Conservation (phyloP, 2,888 invertebrate genomes). For the Scaptomyza flava region DNA sequence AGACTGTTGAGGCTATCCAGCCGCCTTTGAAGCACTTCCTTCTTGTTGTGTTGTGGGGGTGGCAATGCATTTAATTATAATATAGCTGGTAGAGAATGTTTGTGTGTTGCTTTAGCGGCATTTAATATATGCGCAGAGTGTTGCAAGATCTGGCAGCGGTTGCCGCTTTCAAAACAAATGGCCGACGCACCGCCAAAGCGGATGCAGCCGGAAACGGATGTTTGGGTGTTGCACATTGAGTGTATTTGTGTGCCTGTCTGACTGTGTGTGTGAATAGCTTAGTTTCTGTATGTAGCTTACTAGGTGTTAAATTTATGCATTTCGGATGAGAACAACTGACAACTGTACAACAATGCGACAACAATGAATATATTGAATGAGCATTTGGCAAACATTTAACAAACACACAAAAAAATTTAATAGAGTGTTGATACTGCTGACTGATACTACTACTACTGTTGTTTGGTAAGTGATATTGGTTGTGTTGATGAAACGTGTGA, state of each 20-base stretch:
- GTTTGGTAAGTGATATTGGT: conserved; percentile 43
- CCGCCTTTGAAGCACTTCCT: conserved; percentile 18
- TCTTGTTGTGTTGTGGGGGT: conserved; percentile 5
- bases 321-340: conserved; percentile 73
- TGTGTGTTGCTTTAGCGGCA: conserved; percentile 50
- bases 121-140: conserved; percentile 73
- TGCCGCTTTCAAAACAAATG: conserved; percentile 72
- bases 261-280: conserved; percentile 36
- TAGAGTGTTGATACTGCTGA: conserved; percentile 33
- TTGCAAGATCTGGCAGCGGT: conserved; percentile 59
- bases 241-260: conserved; percentile 36
- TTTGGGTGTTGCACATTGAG: conserved; percentile 74
- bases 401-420: conserved; percentile 50
- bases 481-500: conserved; percentile 67
- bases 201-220: conserved; percentile 76
- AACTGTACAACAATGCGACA: conserved; percentile 60
- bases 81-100: conserved; percentile 26
- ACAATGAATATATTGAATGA: conserved; percentile 50
- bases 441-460: conserved; percentile 3
- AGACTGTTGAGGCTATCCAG: conserved; percentile 1
- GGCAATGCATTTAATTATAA: conserved; percentile 63
- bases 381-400: conserved; percentile 50
- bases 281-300: conserved; percentile 65
- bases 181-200: conserved; percentile 63
- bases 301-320: conserved; percentile 80